These are phyloP conservation scores for Danionella dracula DNA, from an alignment of 2,797 vertebrate species.

Conservation along the genomic window DNA sequence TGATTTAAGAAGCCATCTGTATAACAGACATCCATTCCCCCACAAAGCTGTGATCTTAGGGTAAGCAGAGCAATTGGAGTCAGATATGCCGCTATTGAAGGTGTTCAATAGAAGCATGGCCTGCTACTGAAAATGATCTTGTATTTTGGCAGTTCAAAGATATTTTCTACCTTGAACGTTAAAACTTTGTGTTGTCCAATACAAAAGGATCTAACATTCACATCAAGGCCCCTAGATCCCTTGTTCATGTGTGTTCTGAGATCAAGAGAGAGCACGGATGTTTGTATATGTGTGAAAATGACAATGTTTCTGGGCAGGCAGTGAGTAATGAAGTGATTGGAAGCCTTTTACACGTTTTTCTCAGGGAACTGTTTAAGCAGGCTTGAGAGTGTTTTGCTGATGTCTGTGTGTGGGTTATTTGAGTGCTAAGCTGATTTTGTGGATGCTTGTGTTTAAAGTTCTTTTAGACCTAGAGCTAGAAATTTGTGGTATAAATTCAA, in stretches of 20 bases:
- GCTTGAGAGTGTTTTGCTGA: neutral
- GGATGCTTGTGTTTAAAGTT: neutral
- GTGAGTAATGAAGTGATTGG: conserved; percentile 28
- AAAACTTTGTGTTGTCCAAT: conserved; percentile 22
- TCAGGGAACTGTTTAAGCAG: conserved; percentile 11
- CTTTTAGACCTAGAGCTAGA: too few species aligned
- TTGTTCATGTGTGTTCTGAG: conserved; percentile 20
- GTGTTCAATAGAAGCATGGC: too few species aligned
- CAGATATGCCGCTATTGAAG: too few species aligned
- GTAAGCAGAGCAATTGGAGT: too few species aligned
- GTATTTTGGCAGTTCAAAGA: too few species aligned
- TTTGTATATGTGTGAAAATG: conserved; percentile 8
- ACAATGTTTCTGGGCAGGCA: conserved; percentile 24
- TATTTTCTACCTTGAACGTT: conserved; percentile 1
- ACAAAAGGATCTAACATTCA: conserved; percentile 14
- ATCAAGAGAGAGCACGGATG: conserved; percentile 2
- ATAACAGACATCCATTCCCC: too few species aligned
- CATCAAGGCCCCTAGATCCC: conserved; percentile 3
- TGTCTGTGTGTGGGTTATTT: neutral
- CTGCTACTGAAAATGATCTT: too few species aligned
- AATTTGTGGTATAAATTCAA: too few species aligned
- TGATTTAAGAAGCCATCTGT: too few species aligned
- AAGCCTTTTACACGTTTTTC: conserved; percentile 4
- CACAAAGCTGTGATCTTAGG: too few species aligned
- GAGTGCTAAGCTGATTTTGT: neutral